These are phyloP conservation scores for Euplagia quadripunctaria DNA, from an alignment of 2,888 invertebrate species.

Conservation along the genomic window DNA sequence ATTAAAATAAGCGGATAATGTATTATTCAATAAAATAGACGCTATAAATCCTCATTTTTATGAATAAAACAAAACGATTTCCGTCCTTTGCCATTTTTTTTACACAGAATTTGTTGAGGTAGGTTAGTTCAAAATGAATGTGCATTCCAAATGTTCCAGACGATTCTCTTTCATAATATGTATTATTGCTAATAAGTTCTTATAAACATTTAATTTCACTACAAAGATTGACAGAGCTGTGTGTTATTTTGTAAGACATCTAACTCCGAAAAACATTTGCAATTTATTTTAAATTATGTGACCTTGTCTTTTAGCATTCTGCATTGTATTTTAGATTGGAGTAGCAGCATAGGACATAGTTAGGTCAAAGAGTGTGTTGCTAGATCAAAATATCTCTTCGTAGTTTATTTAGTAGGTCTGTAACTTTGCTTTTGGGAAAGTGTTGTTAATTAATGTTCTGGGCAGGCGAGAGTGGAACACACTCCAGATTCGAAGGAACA, in stretches of 20 bases:
- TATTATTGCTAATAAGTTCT: conserved; percentile 20
- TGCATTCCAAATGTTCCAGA: conserved; percentile 32
- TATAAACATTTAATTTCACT: background rate
- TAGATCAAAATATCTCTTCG: no score
- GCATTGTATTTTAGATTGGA: no score
- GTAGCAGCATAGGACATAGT: no score
- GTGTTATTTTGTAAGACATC: background rate
- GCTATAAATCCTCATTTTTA: conserved; percentile 23
- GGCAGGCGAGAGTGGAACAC: no score
- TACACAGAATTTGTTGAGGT: conserved; percentile 27
- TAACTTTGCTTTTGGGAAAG: no score
- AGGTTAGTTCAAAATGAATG: conserved; percentile 45
- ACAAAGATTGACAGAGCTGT: background rate
- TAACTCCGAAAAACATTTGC: background rate
- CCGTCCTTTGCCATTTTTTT: conserved; percentile 30
- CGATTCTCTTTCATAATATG: conserved; percentile 38
- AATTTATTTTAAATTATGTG: background rate
- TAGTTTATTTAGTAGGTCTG: no score
- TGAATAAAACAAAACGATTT: conserved; percentile 42
- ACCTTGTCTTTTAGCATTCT: no score
- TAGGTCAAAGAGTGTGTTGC: no score
- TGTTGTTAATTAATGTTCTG: no score
- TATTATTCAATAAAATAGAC: conserved; percentile 41
- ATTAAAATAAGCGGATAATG: conserved; percentile 36
- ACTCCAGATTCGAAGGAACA: no score